phyloP scores from a whole-genome alignment of 2,888 invertebrate genomes.

The Folsomia candida region DNA sequence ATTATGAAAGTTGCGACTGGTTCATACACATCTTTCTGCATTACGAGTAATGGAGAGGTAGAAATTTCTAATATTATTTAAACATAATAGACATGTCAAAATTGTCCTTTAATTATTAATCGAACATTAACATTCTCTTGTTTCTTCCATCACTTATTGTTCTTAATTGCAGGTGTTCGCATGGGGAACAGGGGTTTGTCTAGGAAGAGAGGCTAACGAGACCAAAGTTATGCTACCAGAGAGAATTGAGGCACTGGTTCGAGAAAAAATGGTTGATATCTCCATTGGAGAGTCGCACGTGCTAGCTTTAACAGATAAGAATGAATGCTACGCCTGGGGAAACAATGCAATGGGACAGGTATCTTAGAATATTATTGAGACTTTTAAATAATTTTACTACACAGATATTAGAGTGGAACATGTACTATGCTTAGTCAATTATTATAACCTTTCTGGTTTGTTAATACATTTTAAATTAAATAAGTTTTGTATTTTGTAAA shows the following conservation, averaged over 20 bases:
- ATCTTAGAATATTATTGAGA: neutral
- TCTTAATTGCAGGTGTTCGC: slow-evolving; percentile 58
- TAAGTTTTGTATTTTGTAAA: slow-evolving; percentile 49
- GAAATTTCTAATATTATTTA: neutral
- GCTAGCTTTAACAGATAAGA: slow-evolving; percentile 61
- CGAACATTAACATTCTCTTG: too few relatives aligned
- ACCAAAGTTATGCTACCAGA: slow-evolving; percentile 60
- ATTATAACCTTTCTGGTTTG: too few relatives aligned
- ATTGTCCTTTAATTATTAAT: too few relatives aligned
- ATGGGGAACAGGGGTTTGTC: slow-evolving; percentile 64
- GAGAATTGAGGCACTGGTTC: slow-evolving; percentile 59
- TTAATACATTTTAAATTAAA: too few relatives aligned
- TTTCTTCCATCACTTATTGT: too few relatives aligned
- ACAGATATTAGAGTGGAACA: too few relatives aligned
- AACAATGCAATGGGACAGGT: slow-evolving; percentile 62
- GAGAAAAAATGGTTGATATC: slow-evolving; percentile 61
- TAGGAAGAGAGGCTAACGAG: slow-evolving; percentile 62
- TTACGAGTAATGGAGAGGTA: slow-evolving; percentile 58
- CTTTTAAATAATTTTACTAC: too few relatives aligned
- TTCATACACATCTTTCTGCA: slow-evolving; percentile 59
- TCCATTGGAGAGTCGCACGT: slow-evolving; percentile 65
- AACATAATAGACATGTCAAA: too few relatives aligned
- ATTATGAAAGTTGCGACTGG: slow-evolving; percentile 62
- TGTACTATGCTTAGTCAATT: too few relatives aligned
- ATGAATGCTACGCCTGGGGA: slow-evolving; percentile 56